Evolutionary conservation across 2,113 vertebrate species (phyloP).

Genomic region (Genyomyrus donnyi): DNA sequence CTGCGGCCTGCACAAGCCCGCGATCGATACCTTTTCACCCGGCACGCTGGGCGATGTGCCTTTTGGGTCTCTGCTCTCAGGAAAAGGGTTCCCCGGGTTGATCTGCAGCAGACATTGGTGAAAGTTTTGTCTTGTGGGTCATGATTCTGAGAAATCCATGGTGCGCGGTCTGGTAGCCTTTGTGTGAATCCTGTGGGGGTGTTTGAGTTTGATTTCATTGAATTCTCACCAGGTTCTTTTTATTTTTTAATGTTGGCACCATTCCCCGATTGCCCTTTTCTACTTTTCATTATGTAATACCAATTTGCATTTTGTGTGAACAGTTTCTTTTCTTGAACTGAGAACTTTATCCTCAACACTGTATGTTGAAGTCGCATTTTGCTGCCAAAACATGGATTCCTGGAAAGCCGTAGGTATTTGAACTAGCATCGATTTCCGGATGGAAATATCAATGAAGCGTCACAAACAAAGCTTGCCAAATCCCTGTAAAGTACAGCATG

Average conservation of each 20-base stretch:
- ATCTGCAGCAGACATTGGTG: background rate
- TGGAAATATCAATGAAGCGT: slow-evolving; percentile 12
- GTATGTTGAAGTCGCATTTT: background rate
- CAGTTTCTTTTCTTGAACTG: background rate
- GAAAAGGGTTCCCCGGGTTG: background rate
- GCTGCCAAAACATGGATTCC: background rate
- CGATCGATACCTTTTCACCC: background rate
- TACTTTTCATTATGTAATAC: background rate
- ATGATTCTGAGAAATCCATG: background rate
- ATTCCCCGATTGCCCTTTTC: background rate
- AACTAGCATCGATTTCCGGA: background rate
- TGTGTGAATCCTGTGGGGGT: background rate
- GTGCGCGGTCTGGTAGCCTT: background rate
- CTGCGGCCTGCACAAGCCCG: background rate
- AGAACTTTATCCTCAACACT: background rate
- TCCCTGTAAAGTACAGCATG: slow-evolving; percentile 23
- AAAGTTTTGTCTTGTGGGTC: background rate
- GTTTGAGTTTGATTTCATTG: background rate
- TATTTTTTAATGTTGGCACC: background rate
- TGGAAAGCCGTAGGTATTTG: background rate
- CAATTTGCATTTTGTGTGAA: background rate
- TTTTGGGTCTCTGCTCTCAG: background rate
- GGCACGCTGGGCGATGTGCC: background rate
- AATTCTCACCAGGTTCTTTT: background rate
- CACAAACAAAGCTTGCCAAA: slow-evolving; percentile 17